These are phyloP conservation scores for Sphenodon punctatus DNA, from an alignment of 2,797 vertebrate genomes.

Conservation along the genomic window DNA sequence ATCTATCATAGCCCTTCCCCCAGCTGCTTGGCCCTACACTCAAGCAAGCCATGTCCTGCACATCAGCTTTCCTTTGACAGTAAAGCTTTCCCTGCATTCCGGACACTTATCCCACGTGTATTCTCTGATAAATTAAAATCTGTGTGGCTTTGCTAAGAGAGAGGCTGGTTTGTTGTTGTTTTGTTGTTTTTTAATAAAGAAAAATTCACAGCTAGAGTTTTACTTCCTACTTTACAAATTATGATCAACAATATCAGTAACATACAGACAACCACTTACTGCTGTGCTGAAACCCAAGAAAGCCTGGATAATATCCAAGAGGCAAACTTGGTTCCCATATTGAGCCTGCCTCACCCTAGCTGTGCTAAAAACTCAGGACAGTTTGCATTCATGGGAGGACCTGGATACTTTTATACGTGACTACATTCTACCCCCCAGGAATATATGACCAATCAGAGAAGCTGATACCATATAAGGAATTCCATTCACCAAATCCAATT, in stretches of 20 bases:
- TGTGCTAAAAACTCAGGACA: not conserved
- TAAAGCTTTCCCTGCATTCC: too few relatives aligned
- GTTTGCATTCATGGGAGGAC: constrained; percentile 38
- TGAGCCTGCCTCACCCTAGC: constrained; percentile 15
- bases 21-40: too few relatives aligned
- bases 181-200: too few relatives aligned
- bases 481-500: not conserved
- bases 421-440: not conserved
- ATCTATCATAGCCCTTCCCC: too few relatives aligned
- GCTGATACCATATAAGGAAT: constrained; percentile 51
- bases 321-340: constrained; percentile 37
- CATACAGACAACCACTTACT: not conserved
- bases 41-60: too few relatives aligned
- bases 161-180: too few relatives aligned
- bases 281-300: constrained; percentile 49
- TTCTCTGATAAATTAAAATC: too few relatives aligned
- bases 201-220: too few relatives aligned
- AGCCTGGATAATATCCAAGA: constrained; percentile 56
- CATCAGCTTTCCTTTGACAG: too few relatives aligned
- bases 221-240: too few relatives aligned
- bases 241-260: not conserved
- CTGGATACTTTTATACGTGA: constrained; percentile 52
- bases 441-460: constrained; percentile 15
- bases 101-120: too few relatives aligned
- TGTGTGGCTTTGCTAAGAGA: too few relatives aligned